Evolutionary conservation across 2,888 invertebrate genomes (phyloP), one percentile per base, ranked within the genome.

Genomic region (Nomada lathburiana): DNA sequence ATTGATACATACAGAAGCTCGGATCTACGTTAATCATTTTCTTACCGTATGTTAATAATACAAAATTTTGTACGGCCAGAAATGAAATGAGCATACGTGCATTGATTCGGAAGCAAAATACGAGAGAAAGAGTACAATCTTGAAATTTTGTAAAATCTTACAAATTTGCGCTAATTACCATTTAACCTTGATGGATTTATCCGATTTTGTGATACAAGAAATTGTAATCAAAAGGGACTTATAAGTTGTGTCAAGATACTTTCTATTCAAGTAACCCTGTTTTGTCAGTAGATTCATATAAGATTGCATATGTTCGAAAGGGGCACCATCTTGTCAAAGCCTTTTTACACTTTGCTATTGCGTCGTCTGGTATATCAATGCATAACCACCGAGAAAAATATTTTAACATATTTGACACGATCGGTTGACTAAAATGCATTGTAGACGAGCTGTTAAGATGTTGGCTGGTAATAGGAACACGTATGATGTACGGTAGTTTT

Each of bases 311-410:
- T 73, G 74, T 82, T 84, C 76, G 60, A 63, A 71, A 81, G 74
- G 75, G 80, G 62, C 80, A 85, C 77, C 83, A 85, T 71, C 68
- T 81, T 80, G 77, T 80, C 67, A 81, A 77, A 63, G 73, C 70
- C 65, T 85, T 80, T 83, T 83, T 77, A 77, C 72, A 60, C 72
- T 72, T 70, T 62, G 60, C 20, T 80, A 75, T 59, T 64, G 68
- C 59, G 71, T 72, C 71, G 63, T 13, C 47, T 36, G 20, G 50
- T 44, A 63, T 29, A 59, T 64, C 26, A 44, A 60, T 44, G 26
- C 23, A 69, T 20, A 60, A 47, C 13, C 2, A 36, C 18, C n/a
- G 2, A 11, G 18, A 72, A 73, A 11, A 11, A 53, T 59, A 70
- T 52, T 65, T n/a, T 20, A 63, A 53, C 20, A 29, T 50, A 71